A percentile compares a stretch with the other conserved stretches of the same genome.
Evolutionary conservation across 2,113 vertebrate species (phyloP).

Genomic region (Myotis lucifugus): DNA sequence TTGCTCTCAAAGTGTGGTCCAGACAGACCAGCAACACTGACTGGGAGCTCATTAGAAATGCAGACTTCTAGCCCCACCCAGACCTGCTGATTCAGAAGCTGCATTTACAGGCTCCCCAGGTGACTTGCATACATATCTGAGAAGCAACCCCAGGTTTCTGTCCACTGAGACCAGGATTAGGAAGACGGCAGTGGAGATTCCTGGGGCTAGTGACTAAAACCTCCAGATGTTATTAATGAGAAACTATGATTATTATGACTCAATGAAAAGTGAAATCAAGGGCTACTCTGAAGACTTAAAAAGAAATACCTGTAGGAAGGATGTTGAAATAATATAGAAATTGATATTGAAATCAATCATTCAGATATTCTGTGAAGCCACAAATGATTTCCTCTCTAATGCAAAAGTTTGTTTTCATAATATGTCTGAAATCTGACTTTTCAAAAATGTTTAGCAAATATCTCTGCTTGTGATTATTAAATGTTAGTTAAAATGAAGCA

Average conservation of each 20-base stretch:
- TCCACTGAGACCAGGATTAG: background rate
- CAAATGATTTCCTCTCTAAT: background rate
- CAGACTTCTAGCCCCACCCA: background rate
- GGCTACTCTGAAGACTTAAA: slow-evolving; percentile 23
- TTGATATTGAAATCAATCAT: background rate
- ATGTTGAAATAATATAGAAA: background rate
- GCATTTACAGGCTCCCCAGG: background rate
- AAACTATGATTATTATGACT: background rate
- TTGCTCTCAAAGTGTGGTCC: background rate
- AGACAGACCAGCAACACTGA: background rate
- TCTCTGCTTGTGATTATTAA: background rate
- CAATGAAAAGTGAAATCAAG: background rate
- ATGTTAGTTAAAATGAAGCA: slow-evolving; percentile 38
- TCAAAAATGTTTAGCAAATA: background rate
- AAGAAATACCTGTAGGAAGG: background rate
- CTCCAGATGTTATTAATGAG: background rate
- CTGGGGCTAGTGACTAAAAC: background rate
- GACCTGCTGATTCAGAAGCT: background rate
- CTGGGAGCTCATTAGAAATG: background rate
- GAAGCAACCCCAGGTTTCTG: background rate
- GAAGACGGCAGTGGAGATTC: background rate
- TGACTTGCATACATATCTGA: background rate
- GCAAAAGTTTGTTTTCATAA: background rate
- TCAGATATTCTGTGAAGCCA: background rate
- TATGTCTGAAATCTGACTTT: background rate